Percentiles rank a stretch among this genome's conserved stretches.
phyloP scores from a whole-genome alignment of 2,113 vertebrate species.

The Chaenogobius annularis region DNA sequence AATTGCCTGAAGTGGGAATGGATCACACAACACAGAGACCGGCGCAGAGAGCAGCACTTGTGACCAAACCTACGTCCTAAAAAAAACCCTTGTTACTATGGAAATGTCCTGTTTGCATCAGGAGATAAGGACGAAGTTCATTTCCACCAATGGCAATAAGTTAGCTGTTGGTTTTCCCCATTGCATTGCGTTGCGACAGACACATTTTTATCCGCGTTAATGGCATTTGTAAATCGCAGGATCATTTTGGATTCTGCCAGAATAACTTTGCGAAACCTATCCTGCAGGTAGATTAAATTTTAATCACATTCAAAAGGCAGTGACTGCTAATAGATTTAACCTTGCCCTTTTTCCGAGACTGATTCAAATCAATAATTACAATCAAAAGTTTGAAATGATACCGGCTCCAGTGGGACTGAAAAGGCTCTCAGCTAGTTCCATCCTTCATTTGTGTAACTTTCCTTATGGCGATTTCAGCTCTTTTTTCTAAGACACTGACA shows the following conservation, averaged over 20 bases:
- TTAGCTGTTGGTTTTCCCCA: not conserved
- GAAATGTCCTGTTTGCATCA: no score
- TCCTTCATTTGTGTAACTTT: not conserved
- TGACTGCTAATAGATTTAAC: not conserved
- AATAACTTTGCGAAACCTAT: not conserved
- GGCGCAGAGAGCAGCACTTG: no score
- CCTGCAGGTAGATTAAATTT: not conserved
- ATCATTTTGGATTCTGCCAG: not conserved
- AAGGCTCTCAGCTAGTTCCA: constrained; percentile 8
- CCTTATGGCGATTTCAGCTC: constrained; percentile 4
- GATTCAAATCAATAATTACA: not conserved
- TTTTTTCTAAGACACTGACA: not conserved
- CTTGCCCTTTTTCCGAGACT: not conserved
- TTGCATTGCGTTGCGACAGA: not conserved
- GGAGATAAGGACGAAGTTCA: not conserved
- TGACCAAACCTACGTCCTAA: no score
- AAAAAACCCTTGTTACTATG: no score
- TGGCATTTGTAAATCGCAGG: not conserved
- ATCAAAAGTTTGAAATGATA: not conserved
- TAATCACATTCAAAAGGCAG: not conserved
- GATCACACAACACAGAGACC: no score
- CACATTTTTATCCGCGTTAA: not conserved
- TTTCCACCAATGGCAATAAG: not conserved
- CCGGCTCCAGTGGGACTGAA: not conserved
- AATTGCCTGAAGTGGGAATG: no score